These are phyloP conservation scores for Hyposmocoma kahamanoa DNA, from an alignment of 1,140 invertebrate genomes.

Conservation along the genomic window DNA sequence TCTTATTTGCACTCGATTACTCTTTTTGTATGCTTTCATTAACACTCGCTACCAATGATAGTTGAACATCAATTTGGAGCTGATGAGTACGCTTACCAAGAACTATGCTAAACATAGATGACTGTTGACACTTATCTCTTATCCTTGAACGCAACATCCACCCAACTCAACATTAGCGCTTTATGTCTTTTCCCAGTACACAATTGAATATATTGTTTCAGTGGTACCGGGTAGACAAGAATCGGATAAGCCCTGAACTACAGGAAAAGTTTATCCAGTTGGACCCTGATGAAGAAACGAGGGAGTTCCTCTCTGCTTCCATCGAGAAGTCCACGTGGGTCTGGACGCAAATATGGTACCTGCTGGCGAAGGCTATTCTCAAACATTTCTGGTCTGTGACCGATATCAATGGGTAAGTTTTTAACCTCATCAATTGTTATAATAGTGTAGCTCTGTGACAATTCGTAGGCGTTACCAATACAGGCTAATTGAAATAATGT, in stretches of 20 bases:
- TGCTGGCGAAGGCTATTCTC: slow-evolving; percentile 80
- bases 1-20: slow-evolving; percentile 67
- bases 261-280: slow-evolving; percentile 77
- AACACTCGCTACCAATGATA: slow-evolving; percentile 38
- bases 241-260: slow-evolving; percentile 58
- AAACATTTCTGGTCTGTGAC: slow-evolving; percentile 87
- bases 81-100: slow-evolving; percentile 27
- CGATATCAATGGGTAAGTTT: slow-evolving; percentile 89
- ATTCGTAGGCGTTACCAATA: too few species aligned
- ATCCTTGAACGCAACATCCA: too few species aligned
- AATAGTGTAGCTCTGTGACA: too few species aligned
- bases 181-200: too few species aligned
- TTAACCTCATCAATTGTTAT: too few species aligned
- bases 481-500: too few species aligned
- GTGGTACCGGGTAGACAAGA: slow-evolving; percentile 79
- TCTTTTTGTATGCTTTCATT: slow-evolving; percentile 59
- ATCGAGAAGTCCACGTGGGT: slow-evolving; percentile 83
- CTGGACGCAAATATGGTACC: slow-evolving; percentile 85
- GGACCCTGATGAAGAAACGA: slow-evolving; percentile 80
- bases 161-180: too few species aligned
- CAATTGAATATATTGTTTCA: slow-evolving; percentile 76
- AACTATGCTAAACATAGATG: too few species aligned
- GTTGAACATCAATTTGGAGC: slow-evolving; percentile 55
- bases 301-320: slow-evolving; percentile 81
- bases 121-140: too few species aligned